phyloP scores from a whole-genome alignment of 1,140 invertebrate genomes.

The Diploscapter pachys region DNA sequence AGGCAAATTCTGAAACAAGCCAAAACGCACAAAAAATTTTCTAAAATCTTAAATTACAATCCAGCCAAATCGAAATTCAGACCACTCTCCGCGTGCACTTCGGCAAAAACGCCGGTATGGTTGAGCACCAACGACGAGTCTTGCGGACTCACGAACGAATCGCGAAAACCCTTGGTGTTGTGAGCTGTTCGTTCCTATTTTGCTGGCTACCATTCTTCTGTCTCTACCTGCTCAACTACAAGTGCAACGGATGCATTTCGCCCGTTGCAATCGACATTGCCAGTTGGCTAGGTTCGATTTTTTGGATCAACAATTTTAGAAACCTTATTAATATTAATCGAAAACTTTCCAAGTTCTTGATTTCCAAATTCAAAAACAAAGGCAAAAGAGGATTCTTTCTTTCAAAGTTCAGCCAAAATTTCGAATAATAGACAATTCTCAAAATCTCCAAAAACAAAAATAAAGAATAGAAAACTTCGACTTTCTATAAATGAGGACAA shows the following conservation, averaged over 20 bases:
- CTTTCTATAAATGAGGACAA: too few relatives aligned
- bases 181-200: conserved; percentile 62
- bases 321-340: too few relatives aligned
- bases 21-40: too few relatives aligned
- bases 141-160: conserved; percentile 61
- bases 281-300: conserved; percentile 49
- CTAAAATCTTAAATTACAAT: not conserved
- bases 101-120: conserved; percentile 57
- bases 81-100: conserved; percentile 57
- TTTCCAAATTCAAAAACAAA: too few relatives aligned
- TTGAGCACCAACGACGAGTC: conserved; percentile 56
- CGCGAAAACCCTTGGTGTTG: conserved; percentile 62
- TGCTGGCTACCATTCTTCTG: conserved; percentile 65
- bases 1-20: too few relatives aligned
- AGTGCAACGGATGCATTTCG: conserved; percentile 51
- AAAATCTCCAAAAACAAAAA: too few relatives aligned
- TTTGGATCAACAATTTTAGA: too few relatives aligned
- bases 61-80: conserved; percentile 35
- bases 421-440: too few relatives aligned
- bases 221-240: conserved; percentile 59
- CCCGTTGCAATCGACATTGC: conserved; percentile 56
- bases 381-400: too few relatives aligned
- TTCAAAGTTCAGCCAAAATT: too few relatives aligned
- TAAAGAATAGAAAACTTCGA: too few relatives aligned
- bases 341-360: too few relatives aligned